A percentile compares a stretch with the other conserved stretches of the same genome.
These are phyloP conservation scores for Plumapathes pennacea DNA, from an alignment of 92 coral and sea anemone genomes.

Conservation along the genomic window DNA sequence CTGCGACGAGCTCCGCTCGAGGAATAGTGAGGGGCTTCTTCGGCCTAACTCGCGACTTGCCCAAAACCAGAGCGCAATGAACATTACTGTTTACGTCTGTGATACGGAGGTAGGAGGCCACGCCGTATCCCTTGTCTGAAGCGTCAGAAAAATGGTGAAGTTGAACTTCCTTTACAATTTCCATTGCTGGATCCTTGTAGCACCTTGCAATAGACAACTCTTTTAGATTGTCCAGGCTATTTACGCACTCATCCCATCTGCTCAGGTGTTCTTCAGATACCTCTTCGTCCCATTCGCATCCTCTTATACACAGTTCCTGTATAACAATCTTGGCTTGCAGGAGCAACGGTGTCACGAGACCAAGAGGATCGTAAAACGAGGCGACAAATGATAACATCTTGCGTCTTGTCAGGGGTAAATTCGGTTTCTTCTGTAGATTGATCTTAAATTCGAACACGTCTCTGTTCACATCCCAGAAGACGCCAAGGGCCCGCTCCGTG, in stretches of 20 bases:
- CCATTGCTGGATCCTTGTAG: constrained; percentile 25
- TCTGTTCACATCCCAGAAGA: constrained; percentile 15
- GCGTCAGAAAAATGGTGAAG: constrained; percentile 45
- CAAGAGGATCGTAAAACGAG: constrained; percentile 44
- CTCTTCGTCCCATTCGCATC: constrained; percentile 34
- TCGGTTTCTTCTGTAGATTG: not conserved
- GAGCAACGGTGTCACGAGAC: constrained; percentile 27
- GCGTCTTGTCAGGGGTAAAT: too few species aligned
- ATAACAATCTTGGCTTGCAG: constrained; percentile 39
- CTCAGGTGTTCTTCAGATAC: constrained; percentile 9
- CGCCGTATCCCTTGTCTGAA: constrained; percentile 48
- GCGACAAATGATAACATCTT: too few species aligned
- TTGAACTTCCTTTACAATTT: constrained; percentile 5
- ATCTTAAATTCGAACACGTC: constrained; percentile 11
- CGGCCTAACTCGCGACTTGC: constrained; percentile 38
- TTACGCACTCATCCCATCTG: constrained; percentile 33
- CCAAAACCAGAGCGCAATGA: constrained; percentile 32
- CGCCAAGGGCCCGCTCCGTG: constrained; percentile 35
- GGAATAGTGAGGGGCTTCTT: constrained; percentile 39
- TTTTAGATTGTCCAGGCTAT: constrained; percentile 2
- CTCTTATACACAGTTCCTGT: constrained; percentile 30
- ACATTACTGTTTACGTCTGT: not conserved
- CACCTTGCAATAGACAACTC: constrained; percentile 22
- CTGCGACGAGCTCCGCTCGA: constrained; percentile 42
- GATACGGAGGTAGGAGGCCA: constrained; percentile 36